Conservation (phyloP, 2,888 invertebrate species). For the Amorpha juglandis region DNA sequence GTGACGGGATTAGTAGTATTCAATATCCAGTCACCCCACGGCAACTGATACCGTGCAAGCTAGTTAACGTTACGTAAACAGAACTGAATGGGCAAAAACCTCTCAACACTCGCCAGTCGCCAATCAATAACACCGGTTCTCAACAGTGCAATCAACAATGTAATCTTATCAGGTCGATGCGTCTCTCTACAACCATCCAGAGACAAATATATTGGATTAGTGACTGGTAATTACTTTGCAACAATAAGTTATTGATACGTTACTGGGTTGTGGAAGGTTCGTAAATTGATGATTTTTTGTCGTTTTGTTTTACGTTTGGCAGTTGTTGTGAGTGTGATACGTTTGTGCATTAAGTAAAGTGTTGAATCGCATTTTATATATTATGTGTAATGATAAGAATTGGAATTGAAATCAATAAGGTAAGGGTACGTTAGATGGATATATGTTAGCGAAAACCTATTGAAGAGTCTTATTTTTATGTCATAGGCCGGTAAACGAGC, state of each 20-base stretch:
- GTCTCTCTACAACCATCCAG: conserved; percentile 1
- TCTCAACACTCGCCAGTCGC: background rate
- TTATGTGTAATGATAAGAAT: too few species aligned
- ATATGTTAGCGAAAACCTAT: too few species aligned
- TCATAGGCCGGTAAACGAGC: too few species aligned
- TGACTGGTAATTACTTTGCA: background rate
- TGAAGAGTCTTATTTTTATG: too few species aligned
- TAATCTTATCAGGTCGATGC: conserved; percentile 11
- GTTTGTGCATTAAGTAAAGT: too few species aligned
- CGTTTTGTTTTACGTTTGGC: too few species aligned
- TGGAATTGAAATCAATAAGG: too few species aligned
- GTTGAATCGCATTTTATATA: too few species aligned
- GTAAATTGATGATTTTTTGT: background rate
- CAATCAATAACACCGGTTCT: background rate
- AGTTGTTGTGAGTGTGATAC: too few species aligned
- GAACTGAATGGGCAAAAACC: background rate
- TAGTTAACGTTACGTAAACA: background rate
- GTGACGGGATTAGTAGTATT: background rate
- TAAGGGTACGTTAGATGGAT: too few species aligned
- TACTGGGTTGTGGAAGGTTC: background rate
- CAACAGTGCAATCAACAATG: conserved; percentile 10
- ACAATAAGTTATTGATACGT: background rate
- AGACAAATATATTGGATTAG: background rate
- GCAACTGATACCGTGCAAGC: background rate
- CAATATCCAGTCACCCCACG: background rate